Percentiles rank a stretch among this genome's conserved stretches.
phyloP scores from a whole-genome alignment of 1,140 invertebrate genomes.

The Sinonovacula constricta region DNA sequence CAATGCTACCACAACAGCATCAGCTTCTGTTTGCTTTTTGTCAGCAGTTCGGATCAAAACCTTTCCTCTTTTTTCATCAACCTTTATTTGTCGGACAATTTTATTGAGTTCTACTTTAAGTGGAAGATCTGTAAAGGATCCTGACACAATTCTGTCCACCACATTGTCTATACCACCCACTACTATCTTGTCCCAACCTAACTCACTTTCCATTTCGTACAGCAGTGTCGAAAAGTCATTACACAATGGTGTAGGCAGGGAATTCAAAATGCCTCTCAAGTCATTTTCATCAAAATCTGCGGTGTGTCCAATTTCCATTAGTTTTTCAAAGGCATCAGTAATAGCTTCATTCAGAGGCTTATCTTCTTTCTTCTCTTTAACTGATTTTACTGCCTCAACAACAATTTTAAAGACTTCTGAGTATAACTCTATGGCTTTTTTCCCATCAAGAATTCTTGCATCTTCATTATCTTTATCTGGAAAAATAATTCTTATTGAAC shows the following conservation, averaged over 20 bases:
- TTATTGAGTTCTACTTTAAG: constrained; percentile 60
- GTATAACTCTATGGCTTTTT: constrained; percentile 25
- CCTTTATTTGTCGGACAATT: constrained; percentile 63
- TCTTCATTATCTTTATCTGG: constrained; percentile 16
- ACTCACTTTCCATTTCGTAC: constrained; percentile 58
- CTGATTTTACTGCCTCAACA: constrained; percentile 12
- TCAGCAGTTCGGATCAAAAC: constrained; percentile 59
- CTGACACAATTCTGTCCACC: constrained; percentile 52
- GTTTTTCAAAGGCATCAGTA: constrained; percentile 2
- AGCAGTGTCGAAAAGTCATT: constrained; percentile 55
- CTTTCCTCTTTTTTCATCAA: constrained; percentile 55
- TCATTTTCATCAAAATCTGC: background rate
- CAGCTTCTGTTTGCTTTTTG: constrained; percentile 56
- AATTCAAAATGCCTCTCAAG: constrained; percentile 9
- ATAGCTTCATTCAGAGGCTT: constrained; percentile 15
- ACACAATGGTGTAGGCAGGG: constrained; percentile 16
- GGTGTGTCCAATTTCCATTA: background rate
- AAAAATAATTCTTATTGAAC: constrained; percentile 48
- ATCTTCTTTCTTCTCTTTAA: constrained; percentile 10
- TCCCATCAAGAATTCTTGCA: constrained; percentile 12
- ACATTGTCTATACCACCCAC: constrained; percentile 64
- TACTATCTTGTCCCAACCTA: constrained; percentile 60
- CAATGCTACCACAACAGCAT: constrained; percentile 66
- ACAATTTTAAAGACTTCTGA: constrained; percentile 27
- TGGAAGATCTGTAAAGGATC: constrained; percentile 55